A percentile compares a stretch with the other conserved stretches of the same genome.
These are phyloP conservation scores for Pandemis corylana DNA, from an alignment of 2,888 invertebrate species.

Conservation along the genomic window DNA sequence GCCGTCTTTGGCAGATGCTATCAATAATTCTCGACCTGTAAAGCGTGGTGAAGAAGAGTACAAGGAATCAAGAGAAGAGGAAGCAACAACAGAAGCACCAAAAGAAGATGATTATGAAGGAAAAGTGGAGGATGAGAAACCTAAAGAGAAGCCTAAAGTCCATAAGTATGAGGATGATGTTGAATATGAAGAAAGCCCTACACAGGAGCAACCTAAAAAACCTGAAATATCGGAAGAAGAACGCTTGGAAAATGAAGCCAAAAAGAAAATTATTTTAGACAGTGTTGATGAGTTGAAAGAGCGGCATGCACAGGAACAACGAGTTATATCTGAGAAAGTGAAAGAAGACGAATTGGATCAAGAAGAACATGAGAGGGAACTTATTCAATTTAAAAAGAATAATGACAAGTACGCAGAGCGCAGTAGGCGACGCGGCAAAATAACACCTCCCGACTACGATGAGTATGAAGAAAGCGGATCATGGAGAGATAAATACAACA, in stretches of 20 bases:
- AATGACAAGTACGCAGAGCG: slow-evolving; percentile 55
- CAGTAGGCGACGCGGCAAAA: slow-evolving; percentile 47
- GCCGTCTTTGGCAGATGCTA: slow-evolving; percentile 52
- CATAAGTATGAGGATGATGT: slow-evolving; percentile 39
- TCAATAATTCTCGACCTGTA: slow-evolving; percentile 45
- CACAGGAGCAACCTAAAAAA: slow-evolving; percentile 31
- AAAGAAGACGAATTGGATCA: slow-evolving; percentile 73
- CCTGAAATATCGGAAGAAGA: slow-evolving; percentile 54
- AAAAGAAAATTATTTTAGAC: slow-evolving; percentile 68
- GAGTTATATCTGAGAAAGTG: slow-evolving; percentile 65
- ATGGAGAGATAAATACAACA: slow-evolving; percentile 64
- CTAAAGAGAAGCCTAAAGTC: slow-evolving; percentile 22
- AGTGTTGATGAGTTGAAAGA: slow-evolving; percentile 74
- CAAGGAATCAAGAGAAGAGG: slow-evolving; percentile 31
- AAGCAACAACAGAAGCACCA: slow-evolving; percentile 21
- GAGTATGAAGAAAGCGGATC: slow-evolving; percentile 65
- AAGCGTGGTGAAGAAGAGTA: slow-evolving; percentile 37
- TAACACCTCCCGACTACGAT: slow-evolving; percentile 60
- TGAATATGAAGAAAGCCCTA: slow-evolving; percentile 20
- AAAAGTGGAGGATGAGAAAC: slow-evolving; percentile 34
- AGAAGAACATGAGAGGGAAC: slow-evolving; percentile 67
- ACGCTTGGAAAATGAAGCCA: slow-evolving; percentile 66
- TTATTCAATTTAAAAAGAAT: slow-evolving; percentile 45
- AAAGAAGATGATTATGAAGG: slow-evolving; percentile 40
- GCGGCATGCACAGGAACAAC: slow-evolving; percentile 72